These are phyloP conservation scores for Mantis religiosa DNA, from an alignment of 2,888 invertebrate species.

Conservation along the genomic window DNA sequence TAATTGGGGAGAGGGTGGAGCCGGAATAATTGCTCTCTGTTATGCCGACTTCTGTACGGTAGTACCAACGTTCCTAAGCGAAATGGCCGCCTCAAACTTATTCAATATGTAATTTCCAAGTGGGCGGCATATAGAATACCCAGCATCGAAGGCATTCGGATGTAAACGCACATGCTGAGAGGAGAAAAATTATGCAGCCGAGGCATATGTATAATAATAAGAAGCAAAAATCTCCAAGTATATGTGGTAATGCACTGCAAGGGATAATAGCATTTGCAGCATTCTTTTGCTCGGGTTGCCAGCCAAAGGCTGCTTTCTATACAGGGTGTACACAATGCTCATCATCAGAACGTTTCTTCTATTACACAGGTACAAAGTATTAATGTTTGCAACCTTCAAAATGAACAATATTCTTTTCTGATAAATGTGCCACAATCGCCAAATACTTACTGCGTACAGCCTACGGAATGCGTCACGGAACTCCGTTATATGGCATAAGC, in stretches of 20 bases:
- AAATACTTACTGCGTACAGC: too few species aligned
- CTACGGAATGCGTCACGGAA: too few species aligned
- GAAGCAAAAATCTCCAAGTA: not conserved
- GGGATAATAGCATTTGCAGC: not conserved
- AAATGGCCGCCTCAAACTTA: not conserved
- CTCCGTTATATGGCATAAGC: too few species aligned
- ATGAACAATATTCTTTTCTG: too few species aligned
- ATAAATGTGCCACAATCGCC: too few species aligned
- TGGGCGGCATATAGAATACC: slow-evolving; percentile 26
- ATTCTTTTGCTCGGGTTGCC: not conserved
- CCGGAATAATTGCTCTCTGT: slow-evolving; percentile 28
- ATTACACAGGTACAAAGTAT: too few species aligned
- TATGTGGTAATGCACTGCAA: not conserved
- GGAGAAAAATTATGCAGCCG: not conserved
- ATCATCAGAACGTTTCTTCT: too few species aligned
- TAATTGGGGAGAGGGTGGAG: slow-evolving; percentile 30
- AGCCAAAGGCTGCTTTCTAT: not conserved
- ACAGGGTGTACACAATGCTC: not conserved
- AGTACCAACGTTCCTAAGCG: not conserved
- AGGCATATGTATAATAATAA: slow-evolving; percentile 2
- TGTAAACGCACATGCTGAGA: not conserved
- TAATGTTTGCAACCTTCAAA: too few species aligned
- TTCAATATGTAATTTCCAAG: slow-evolving; percentile 28
- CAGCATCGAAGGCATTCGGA: not conserved
- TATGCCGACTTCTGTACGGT: slow-evolving; percentile 26